Conservation (phyloP, 2,113 vertebrate genomes). For the Chrysochloris asiatica region DNA sequence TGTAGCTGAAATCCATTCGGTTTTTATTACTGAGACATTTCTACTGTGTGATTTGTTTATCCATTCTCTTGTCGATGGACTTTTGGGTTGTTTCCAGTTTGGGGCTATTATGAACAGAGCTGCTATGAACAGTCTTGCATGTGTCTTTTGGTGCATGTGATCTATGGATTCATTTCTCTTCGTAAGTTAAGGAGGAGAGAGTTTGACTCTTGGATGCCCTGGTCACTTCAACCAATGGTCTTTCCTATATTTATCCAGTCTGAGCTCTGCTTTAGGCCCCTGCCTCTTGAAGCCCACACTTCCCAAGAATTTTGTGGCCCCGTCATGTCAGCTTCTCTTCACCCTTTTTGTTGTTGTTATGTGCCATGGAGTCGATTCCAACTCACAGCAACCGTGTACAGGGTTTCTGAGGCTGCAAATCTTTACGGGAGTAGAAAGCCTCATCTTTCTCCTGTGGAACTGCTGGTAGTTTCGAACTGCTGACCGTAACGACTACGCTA, state of each 20-base stretch:
- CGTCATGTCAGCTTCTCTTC: background rate
- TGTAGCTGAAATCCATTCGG: slow-evolving; percentile 17
- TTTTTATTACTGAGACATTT: background rate
- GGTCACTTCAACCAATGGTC: background rate
- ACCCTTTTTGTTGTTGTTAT: too few relatives aligned
- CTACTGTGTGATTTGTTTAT: background rate
- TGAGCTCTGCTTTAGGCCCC: background rate
- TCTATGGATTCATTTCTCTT: background rate
- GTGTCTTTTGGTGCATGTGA: background rate
- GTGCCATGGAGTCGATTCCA: too few relatives aligned
- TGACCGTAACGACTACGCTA: too few relatives aligned
- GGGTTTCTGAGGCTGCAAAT: too few relatives aligned
- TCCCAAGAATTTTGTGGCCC: background rate
- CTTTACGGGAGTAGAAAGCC: too few relatives aligned
- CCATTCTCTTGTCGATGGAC: background rate
- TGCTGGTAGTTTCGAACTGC: too few relatives aligned
- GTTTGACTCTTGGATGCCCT: background rate
- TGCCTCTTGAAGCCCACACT: background rate
- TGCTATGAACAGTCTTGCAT: background rate
- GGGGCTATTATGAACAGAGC: background rate
- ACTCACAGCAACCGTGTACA: too few relatives aligned
- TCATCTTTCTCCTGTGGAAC: too few relatives aligned
- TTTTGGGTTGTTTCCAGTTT: slow-evolving; percentile 1
- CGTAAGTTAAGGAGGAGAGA: background rate
- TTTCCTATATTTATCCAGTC: background rate